Conservation (phyloP, 53 echinoderm and acorn worm genomes). For the Echinometra lucunter region DNA sequence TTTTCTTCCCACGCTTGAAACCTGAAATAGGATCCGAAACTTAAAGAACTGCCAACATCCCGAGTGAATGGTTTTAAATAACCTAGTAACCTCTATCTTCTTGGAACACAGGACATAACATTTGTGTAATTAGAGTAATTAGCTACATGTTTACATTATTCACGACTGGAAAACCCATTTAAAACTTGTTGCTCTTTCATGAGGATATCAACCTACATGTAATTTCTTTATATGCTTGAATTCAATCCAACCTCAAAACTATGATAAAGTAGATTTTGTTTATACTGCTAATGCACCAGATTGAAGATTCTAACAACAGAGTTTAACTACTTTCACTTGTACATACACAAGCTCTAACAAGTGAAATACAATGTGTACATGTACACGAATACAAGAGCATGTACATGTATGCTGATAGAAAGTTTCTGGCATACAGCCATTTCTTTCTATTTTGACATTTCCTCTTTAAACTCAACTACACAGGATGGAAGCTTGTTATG, state of each 20-base stretch:
- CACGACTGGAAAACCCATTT: background rate
- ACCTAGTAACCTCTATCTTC: background rate
- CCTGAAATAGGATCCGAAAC: background rate
- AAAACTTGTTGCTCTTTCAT: background rate
- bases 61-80: background rate
- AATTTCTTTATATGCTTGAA: background rate
- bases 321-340: background rate
- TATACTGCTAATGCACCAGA: background rate
- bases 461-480: background rate
- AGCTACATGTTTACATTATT: background rate
- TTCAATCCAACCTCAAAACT: background rate
- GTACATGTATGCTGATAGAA: background rate
- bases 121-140: too few relatives aligned
- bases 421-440: slow-evolving; percentile 8
- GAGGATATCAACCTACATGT: background rate
- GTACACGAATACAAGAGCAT: background rate
- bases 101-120: background rate
- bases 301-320: background rate
- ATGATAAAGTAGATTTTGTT: background rate
- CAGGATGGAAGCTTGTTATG: background rate
- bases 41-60: background rate
- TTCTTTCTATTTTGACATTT: slow-evolving; percentile 8
- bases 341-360: background rate
- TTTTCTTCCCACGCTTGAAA: background rate
- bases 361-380: background rate